Evolutionary conservation across 2,888 invertebrate species (phyloP), one percentile per base, ranked within the genome.

Genomic region (Acrobasis repandana): DNA sequence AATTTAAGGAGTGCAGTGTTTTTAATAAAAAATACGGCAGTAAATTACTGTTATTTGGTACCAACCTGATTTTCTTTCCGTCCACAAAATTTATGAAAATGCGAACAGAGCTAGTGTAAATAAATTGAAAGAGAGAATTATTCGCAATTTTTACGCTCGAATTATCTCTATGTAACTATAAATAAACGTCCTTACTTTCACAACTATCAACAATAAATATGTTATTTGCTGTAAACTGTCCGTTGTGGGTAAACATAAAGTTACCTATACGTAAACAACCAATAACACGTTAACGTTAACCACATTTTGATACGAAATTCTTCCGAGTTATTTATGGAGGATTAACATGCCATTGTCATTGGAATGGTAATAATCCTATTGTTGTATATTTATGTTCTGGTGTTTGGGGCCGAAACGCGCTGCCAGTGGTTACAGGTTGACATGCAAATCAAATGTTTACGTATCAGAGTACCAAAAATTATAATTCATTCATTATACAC

Each of bases 291-390:
- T n/a, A 43, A 43, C 43, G 14, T n/a, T 43, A 43, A 43, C 43
- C 43, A 43, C 43, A 43, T 43, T 43, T 43, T 43, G 43, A 43
- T 43, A 43, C 43, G 43, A 43, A 43, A 43, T 43, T 43, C 10
- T 43, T 43, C 43, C 43, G n/a, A 43, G 38, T 43, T 43, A 43
- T 43, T 43, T 43, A 43, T 43, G 43, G 43, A 43, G 43, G 43
- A 43, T n/a, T 43, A 43, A 43, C 43, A 43, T 43, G 43, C 43
- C 14, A 43, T 43, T 43, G 43, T 43, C 43, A 43, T 43, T 43
- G 5, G 43, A 43, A 43, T n/a, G n/a, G 43, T 43, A 43, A 14
- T 43, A 43, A 14, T 43, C 14, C 43, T 43, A 43, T 43, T 43
- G 38, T 38, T 38, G 14, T 38, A 38, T 38, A 14, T 38, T 43